Conservation (phyloP, 2,888 invertebrate species). For the Tachina fera region DNA sequence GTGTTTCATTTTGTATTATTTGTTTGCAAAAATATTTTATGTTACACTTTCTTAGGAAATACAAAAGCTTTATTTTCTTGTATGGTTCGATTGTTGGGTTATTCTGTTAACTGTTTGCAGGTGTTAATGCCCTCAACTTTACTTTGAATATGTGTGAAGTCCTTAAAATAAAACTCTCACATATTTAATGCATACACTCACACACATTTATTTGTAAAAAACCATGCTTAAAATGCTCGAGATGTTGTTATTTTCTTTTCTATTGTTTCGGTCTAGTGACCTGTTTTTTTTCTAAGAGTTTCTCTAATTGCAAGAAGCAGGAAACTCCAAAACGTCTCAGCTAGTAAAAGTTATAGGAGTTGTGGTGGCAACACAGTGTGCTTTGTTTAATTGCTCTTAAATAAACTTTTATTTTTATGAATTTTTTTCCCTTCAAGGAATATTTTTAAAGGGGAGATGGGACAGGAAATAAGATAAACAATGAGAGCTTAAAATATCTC, state of each 20-base stretch:
- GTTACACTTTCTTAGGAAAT: background rate
- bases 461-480: background rate
- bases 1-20: background rate
- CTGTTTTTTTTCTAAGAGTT: slow-evolving; percentile 13
- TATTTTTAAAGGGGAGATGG: slow-evolving; percentile 12
- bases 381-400: slow-evolving; percentile 50
- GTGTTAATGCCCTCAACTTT: slow-evolving; percentile 63
- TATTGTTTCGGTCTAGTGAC: slow-evolving; percentile 44
- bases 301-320: slow-evolving; percentile 26
- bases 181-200: background rate
- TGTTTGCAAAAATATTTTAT: background rate
- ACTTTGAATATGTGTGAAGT: slow-evolving; percentile 52
- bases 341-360: slow-evolving; percentile 5
- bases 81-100: slow-evolving; percentile 1
- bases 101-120: slow-evolving; percentile 34
- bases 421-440: background rate
- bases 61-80: background rate
- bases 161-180: slow-evolving; percentile 10
- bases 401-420: slow-evolving; percentile 29
- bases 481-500: too few relatives aligned
- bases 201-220: background rate
- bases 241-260: slow-evolving; percentile 6
- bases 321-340: background rate
- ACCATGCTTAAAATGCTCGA: slow-evolving; percentile 7
- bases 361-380: slow-evolving; percentile 1